These are phyloP conservation scores for Cherax destructor DNA, from an alignment of 1,140 invertebrate genomes.

Conservation along the genomic window DNA sequence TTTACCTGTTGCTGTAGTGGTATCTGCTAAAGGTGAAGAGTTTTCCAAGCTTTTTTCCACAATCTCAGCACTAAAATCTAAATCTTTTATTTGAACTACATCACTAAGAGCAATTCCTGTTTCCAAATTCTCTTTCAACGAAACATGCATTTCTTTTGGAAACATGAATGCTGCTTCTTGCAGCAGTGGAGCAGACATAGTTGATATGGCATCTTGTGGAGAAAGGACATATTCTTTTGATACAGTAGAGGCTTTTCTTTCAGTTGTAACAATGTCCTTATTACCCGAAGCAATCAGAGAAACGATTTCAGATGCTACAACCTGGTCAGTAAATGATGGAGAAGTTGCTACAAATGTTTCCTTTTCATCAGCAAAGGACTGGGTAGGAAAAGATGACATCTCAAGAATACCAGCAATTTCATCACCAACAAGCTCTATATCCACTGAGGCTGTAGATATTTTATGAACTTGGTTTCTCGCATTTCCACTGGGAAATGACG, in stretches of 20 bases:
- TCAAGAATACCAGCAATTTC: constrained; percentile 19
- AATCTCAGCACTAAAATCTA: not conserved
- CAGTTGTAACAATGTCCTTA: not conserved
- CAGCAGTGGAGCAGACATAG: not conserved
- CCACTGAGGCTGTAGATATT: constrained; percentile 14
- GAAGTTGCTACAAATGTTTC: not conserved
- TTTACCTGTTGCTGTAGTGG: not conserved
- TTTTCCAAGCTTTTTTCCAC: not conserved
- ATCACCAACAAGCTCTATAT: constrained; percentile 5
- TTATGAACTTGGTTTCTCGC: not conserved
- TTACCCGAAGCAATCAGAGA: constrained; percentile 2
- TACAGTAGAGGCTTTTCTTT: not conserved
- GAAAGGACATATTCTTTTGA: not conserved
- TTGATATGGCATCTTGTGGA: not conserved
- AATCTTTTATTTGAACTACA: constrained; percentile 11
- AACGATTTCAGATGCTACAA: constrained; percentile 7
- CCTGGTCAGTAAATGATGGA: not conserved
- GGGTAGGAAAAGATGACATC: not conserved
- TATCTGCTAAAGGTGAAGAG: not conserved
- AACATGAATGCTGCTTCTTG: constrained; percentile 12
- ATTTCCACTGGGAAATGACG: not conserved
- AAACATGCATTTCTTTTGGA: not conserved
- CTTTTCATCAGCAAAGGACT: constrained; percentile 35
- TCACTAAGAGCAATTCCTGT: constrained; percentile 3
- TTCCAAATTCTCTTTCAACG: not conserved